phyloP scores from a whole-genome alignment of 2,113 vertebrate species.

The Sorex araneus region DNA sequence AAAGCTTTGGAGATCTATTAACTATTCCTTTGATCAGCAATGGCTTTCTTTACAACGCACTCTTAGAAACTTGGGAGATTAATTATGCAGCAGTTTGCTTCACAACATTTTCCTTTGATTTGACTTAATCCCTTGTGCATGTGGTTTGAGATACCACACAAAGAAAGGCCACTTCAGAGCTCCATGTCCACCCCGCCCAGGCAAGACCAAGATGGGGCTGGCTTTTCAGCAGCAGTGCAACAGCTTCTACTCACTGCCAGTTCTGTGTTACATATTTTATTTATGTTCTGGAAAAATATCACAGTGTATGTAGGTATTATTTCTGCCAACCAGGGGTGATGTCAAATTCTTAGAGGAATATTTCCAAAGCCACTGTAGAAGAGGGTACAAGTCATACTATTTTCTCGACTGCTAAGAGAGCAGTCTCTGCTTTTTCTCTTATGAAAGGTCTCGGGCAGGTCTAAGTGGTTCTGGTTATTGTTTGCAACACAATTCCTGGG shows the following conservation, averaged over 20 bases:
- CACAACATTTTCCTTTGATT: conserved; percentile 80
- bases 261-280: neutral
- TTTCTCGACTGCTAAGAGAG: neutral
- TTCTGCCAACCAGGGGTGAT: neutral
- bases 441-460: neutral
- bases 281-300: neutral
- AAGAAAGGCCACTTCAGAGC: neutral
- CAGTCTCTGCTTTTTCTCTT: neutral
- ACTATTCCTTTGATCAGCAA: conserved; percentile 83
- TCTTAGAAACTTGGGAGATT: conserved; percentile 78
- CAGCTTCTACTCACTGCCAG: neutral
- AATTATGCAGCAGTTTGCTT: conserved; percentile 85
- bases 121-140: conserved; percentile 70
- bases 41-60: conserved; percentile 79
- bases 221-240: neutral
- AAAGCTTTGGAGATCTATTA: conserved; percentile 69
- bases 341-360: conserved; percentile 24
- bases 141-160: neutral
- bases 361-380: conserved; percentile 14
- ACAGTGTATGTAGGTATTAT: neutral
- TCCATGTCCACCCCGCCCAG: neutral
- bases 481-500: neutral
- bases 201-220: neutral
- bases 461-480: neutral
- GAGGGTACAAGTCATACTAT: neutral